These are phyloP conservation scores for Notothenia coriiceps DNA, from an alignment of 2,113 vertebrate species.

Conservation along the genomic window DNA sequence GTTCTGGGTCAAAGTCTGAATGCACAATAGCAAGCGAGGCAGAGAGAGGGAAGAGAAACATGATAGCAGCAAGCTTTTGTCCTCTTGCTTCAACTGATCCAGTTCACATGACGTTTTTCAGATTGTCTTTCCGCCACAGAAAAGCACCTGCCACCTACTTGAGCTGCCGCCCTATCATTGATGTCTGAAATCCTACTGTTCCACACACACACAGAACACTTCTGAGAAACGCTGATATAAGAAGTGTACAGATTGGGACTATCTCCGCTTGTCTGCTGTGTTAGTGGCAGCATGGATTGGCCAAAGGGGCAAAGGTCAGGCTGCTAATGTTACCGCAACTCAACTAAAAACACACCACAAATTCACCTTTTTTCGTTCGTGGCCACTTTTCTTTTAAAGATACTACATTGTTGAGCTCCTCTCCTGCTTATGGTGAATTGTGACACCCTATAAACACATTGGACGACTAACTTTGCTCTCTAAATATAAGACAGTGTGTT, in stretches of 20 bases:
- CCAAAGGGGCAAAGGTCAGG: slow-evolving; percentile 52
- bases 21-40: slow-evolving; percentile 38
- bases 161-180: slow-evolving; percentile 5
- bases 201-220: slow-evolving; percentile 1
- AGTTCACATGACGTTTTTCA: slow-evolving; percentile 65
- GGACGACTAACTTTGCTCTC: too few species aligned
- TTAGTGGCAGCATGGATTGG: slow-evolving; percentile 7
- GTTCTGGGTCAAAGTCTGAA: slow-evolving; percentile 77
- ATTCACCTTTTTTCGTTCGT: neutral
- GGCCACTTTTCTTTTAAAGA: too few species aligned
- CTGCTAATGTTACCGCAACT: neutral
- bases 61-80: slow-evolving; percentile 73
- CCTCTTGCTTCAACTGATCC: slow-evolving; percentile 50
- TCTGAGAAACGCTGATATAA: slow-evolving; percentile 1
- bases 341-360: neutral
- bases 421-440: too few species aligned
- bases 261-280: neutral
- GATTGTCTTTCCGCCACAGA: slow-evolving; percentile 41
- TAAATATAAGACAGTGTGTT: too few species aligned
- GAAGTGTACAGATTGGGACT: neutral
- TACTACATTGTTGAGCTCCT: too few species aligned
- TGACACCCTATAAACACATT: too few species aligned
- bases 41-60: slow-evolving; percentile 48
- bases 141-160: slow-evolving; percentile 1
- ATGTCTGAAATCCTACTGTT: neutral